These are phyloP conservation scores for Noctuana brunneofusca DNA, from an alignment of 2,888 invertebrate genomes.

Conservation along the genomic window DNA sequence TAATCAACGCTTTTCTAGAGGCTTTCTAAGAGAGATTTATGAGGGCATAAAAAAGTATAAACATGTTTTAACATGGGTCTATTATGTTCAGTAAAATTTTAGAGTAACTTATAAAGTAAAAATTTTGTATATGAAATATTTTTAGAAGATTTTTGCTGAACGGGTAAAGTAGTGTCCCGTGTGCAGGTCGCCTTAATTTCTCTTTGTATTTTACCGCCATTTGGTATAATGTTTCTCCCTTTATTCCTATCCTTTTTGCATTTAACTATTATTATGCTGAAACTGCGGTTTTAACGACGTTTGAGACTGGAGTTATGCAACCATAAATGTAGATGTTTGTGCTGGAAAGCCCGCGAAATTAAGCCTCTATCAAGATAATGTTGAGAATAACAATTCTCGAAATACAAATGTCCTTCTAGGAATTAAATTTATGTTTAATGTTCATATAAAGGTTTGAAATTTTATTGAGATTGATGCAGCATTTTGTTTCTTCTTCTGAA, in stretches of 20 bases:
- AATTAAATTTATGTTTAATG: not conserved
- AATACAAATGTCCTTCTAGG: slow-evolving; percentile 14
- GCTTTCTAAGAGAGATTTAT: too few species aligned
- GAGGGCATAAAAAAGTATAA: too few species aligned
- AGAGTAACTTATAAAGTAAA: too few species aligned
- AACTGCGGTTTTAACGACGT: slow-evolving; percentile 30
- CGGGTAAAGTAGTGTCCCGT: not conserved
- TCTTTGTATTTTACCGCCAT: slow-evolving; percentile 23
- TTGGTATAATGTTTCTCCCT: slow-evolving; percentile 19
- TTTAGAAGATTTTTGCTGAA: not conserved
- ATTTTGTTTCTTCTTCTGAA: too few species aligned
- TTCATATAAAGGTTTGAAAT: too few species aligned
- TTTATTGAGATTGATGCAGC: too few species aligned
- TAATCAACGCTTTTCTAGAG: too few species aligned
- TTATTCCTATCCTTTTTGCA: slow-evolving; percentile 32
- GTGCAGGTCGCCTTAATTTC: not conserved
- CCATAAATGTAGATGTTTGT: slow-evolving; percentile 29
- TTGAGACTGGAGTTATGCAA: slow-evolving; percentile 29
- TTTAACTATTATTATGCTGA: slow-evolving; percentile 30
- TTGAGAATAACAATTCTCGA: slow-evolving; percentile 27
- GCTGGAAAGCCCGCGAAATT: slow-evolving; percentile 22
- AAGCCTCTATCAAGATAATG: slow-evolving; percentile 29
- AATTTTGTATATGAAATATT: not conserved
- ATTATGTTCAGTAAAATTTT: too few species aligned
- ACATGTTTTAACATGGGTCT: too few species aligned